Conservation (phyloP, 2,888 invertebrate genomes). For the Drosophila niveifrons region DNA sequence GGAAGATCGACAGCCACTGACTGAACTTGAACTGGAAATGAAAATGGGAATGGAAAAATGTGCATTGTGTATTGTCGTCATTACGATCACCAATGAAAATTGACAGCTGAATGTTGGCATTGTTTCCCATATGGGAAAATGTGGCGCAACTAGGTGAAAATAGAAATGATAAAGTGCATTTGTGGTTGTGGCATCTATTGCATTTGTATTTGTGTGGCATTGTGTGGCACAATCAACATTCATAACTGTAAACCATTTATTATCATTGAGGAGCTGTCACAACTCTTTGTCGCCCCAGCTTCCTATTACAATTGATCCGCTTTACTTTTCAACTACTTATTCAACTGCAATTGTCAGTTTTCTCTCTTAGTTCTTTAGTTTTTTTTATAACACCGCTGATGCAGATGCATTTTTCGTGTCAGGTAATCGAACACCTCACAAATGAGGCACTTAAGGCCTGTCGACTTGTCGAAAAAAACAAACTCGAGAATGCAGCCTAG, state of each 20-base stretch:
- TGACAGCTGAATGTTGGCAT: constrained; percentile 52
- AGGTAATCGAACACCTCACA: constrained; percentile 66
- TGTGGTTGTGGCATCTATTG: constrained; percentile 2
- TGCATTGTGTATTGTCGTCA: constrained; percentile 12
- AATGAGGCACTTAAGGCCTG: constrained; percentile 45
- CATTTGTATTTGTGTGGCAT: constrained; percentile 2
- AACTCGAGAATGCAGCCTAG: not conserved
- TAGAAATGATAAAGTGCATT: constrained; percentile 52
- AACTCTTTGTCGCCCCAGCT: constrained; percentile 24
- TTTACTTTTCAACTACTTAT: constrained; percentile 10
- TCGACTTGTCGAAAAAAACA: constrained; percentile 13
- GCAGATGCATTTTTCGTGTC: constrained; percentile 63
- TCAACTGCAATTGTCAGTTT: constrained; percentile 24
- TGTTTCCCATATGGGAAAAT: constrained; percentile 24
- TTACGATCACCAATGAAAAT: constrained; percentile 54
- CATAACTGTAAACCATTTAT: constrained; percentile 30
- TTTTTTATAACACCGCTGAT: constrained; percentile 19
- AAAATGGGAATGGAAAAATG: constrained; percentile 18
- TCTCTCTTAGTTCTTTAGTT: not conserved
- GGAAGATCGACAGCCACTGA: constrained; percentile 16
- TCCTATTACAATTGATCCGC: constrained; percentile 48
- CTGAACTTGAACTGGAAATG: constrained; percentile 67
- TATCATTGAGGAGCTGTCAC: constrained; percentile 43
- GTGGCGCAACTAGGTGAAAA: constrained; percentile 49
- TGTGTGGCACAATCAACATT: constrained; percentile 16